These are phyloP conservation scores for Prorops nasuta DNA, from an alignment of 1,140 invertebrate genomes.

Conservation along the genomic window DNA sequence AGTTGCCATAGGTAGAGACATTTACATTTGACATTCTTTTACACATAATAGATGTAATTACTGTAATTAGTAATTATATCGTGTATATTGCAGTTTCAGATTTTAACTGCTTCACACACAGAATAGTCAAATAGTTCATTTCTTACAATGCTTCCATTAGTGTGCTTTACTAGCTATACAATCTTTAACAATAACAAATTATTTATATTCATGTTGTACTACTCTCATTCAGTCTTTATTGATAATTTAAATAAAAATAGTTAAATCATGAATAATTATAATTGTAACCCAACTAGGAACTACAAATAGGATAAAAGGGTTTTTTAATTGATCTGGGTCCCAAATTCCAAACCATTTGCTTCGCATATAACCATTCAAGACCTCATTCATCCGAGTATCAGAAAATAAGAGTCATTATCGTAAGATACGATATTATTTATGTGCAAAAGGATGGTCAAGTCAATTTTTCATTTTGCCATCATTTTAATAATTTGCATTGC, in stretches of 20 bases:
- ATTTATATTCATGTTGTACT: conserved; percentile 35
- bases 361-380: no score
- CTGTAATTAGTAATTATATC: neutral
- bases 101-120: conserved; percentile 2
- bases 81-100: neutral
- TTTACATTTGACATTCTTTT: neutral
- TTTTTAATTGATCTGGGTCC: conserved; percentile 24
- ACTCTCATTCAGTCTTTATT: conserved; percentile 51
- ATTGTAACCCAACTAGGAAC: conserved; percentile 38
- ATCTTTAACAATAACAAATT: conserved; percentile 12
- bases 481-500: no score
- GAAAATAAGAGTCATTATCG: no score
- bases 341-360: conserved; percentile 12
- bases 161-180: conserved; percentile 4
- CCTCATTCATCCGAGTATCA: no score
- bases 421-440: no score
- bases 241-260: conserved; percentile 39
- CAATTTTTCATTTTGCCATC: no score
- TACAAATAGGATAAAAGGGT: conserved; percentile 30
- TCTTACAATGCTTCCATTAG: no score
- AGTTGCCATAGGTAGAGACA: neutral
- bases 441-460: no score
- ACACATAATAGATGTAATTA: neutral
- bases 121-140: conserved; percentile 7
- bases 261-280: conserved; percentile 24